Evolutionary conservation across 2,113 vertebrate species (phyloP), one percentile per base, ranked within the genome.

Genomic region (Trematomus loennbergii): DNA sequence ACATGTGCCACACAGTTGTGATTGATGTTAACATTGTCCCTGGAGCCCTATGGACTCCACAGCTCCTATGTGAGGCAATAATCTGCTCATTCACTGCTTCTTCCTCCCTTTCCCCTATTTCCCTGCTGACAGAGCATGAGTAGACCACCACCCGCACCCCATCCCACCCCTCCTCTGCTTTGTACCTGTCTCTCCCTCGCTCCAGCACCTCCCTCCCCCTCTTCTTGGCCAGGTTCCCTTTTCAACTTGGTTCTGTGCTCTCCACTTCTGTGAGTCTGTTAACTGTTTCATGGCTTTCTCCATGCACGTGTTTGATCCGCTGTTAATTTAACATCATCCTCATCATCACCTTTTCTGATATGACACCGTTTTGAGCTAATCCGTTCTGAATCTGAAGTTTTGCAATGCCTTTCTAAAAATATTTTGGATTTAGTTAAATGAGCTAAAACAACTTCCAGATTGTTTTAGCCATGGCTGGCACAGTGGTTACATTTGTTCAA

Each of bases 221-320:
- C 71, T 79, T 82, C 81, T 89, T 95, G 93, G 93, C 92, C 80
- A 79, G 54, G 63, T 90, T 91, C 85, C 91, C 85, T 83, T 55
- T 84, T 73, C 77, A 72, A 76, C 83, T 82, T 70, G 85, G 76
- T 78, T 74, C 86, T 87, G 83, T 88, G 87, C 92, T 83, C 87
- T 91, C 80, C 60, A 84, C 72, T 79, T 82, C 66, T 61, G 67
- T 18, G 55, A 70, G 66, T 68, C 69, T 84, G 72, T 90, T 90
- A 92, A 92, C 91, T 36, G 61, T 90, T 89, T 92, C 78, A 49
- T 84, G 75, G 18, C 88, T 78, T 50, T 0, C 55, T 67, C 50
- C 29, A 0, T 50, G 13, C 16, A 68, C 68, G 73, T 64, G 66
- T 48, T 73, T 64, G 60, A 67, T 20, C 33, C 12, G 7, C 46